Percentiles rank a stretch among this genome's conserved stretches.
Evolutionary conservation across 2,113 vertebrate species (phyloP).

Genomic region (Dicaeum eximium): DNA sequence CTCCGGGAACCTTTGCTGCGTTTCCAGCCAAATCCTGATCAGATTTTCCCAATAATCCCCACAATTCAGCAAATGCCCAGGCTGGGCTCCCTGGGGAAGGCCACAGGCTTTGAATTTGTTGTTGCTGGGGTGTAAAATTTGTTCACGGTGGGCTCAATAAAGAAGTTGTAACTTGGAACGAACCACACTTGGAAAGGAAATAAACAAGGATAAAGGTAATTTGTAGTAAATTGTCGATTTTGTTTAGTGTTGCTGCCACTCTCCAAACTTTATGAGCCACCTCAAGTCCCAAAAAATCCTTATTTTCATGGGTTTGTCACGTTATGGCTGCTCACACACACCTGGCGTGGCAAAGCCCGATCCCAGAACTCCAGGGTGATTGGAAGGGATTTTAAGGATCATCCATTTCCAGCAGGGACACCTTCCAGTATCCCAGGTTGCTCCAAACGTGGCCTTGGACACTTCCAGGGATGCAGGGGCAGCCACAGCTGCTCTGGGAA

Average conservation of each 20-base stretch:
- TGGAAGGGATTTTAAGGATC: background rate
- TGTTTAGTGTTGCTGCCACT: background rate
- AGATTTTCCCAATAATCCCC: background rate
- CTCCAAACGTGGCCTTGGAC: background rate
- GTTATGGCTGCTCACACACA: background rate
- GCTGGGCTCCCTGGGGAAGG: background rate
- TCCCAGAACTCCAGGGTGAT: background rate
- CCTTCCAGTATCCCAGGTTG: background rate
- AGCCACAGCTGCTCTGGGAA: background rate
- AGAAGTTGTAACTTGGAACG: background rate
- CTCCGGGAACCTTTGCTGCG: background rate
- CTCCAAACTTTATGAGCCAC: background rate
- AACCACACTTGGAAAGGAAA: background rate
- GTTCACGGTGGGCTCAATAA: rapidly evolving
- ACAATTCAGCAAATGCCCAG: background rate
- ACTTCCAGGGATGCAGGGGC: background rate
- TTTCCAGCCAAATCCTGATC: background rate
- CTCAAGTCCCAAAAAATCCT: background rate
- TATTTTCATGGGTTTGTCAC: rapidly evolving
- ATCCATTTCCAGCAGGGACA: background rate
- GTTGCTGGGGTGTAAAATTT: background rate
- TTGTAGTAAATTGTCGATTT: background rate
- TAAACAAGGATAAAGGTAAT: background rate
- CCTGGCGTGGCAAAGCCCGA: too few relatives aligned
- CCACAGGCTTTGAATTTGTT: rapidly evolving